phyloP scores from a whole-genome alignment of 2,888 invertebrate genomes.

The Perithous albicinctus region DNA sequence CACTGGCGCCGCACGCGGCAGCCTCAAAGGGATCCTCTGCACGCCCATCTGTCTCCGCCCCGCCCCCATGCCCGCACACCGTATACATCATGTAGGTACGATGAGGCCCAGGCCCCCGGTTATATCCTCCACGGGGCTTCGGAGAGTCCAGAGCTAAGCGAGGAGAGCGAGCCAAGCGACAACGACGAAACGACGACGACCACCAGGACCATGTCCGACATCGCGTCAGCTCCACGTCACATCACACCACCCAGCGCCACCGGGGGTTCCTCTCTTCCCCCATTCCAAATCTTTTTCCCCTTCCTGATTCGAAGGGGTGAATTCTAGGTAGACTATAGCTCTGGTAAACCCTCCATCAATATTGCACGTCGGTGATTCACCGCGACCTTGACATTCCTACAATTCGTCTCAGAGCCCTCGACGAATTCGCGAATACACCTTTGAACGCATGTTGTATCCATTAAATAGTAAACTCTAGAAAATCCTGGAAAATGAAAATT shows the following conservation, averaged over 20 bases:
- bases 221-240: constrained; percentile 79
- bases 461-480: not conserved
- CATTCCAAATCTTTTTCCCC: not conserved
- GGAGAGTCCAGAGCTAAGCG: constrained; percentile 54
- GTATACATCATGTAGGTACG: constrained; percentile 81
- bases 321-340: not conserved
- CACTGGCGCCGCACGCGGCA: constrained; percentile 84
- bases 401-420: not conserved
- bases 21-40: constrained; percentile 84
- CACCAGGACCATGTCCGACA: constrained; percentile 75
- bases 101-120: constrained; percentile 64
- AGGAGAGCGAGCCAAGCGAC: constrained; percentile 23
- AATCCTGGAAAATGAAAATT: not conserved
- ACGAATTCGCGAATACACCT: not conserved
- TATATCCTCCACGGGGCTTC: constrained; percentile 56
- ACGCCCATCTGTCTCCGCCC: constrained; percentile 85
- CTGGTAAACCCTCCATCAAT: not conserved
- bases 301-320: not conserved
- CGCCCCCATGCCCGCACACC: constrained; percentile 84
- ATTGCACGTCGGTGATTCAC: not conserved
- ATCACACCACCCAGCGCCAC: constrained; percentile 69
- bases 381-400: constrained; percentile 18
- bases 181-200: constrained; percentile 67
- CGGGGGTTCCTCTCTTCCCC: constrained; percentile 35
- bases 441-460: not conserved